Evolutionary conservation across 2,888 invertebrate genomes (phyloP), one percentile per base, ranked within the genome.

Genomic region (Volucella inanis): DNA sequence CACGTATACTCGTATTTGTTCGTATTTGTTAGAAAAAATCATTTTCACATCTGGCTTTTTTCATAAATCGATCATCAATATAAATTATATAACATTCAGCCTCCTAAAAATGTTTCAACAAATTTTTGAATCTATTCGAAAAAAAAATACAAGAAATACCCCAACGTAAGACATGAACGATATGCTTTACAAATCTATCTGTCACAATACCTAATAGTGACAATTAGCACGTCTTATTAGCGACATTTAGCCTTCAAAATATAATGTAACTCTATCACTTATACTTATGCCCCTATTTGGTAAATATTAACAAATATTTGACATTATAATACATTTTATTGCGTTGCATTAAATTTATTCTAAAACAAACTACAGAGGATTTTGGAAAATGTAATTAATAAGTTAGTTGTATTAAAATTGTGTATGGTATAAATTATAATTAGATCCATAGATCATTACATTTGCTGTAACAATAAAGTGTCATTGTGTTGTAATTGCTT

Each of bases 171-270:
- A 43, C n/a, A n/a, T 41, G 52, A 54, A 67, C 31, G 8, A 54
- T n/a, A n/a, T 22, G 18, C 12, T 31, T n/a, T 45, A 12, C 64
- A 6, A 57, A 68, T 38, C n/a, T 22, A 54, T 38, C 45, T 52
- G 49, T 12, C 15, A 61, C 31, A 57, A 67, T 43, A 59, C 65
- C 57, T 45, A 52, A 11, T 15, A 61, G 45, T 39, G 67, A 10
- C 41, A 76, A 61, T 67, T 76, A 47, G 61, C 61, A 68, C 67
- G 12, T 74, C 45, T 41, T 49, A 68, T 76, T 76, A 76, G 76
- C 76, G 49, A 39, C 76, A 45, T 3, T 43, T 68, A 68, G 67
- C 76, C 67, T 68, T 76, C 76, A 61, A 61, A 61, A 50, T 49
- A 45, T 50, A 55, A 15, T 43, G 45, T 22, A 68, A 45, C 52